Conservation (phyloP, 2,113 vertebrate species). For the Glaucomys volans region DNA sequence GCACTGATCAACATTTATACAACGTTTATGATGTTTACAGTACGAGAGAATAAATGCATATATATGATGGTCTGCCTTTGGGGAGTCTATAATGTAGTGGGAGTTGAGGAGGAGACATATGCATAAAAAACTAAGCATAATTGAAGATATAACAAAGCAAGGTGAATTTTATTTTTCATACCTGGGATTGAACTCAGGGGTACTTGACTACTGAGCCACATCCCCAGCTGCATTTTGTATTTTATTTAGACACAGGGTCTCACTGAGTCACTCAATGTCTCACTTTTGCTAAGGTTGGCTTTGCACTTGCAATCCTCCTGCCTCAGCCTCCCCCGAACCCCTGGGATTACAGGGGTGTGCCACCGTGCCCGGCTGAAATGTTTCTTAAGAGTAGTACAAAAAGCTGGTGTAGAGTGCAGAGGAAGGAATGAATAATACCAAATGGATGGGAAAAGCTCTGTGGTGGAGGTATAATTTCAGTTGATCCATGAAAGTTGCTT, state of each 20-base stretch:
- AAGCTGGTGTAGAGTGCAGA: background rate
- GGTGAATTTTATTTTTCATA: background rate
- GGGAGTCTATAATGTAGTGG: background rate
- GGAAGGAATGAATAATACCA: background rate
- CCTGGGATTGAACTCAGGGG: no score
- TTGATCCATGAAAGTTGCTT: background rate
- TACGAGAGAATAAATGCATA: background rate
- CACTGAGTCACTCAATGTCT: no score
- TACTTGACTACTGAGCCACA: no score
- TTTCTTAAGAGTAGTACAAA: background rate
- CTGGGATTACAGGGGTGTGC: no score
- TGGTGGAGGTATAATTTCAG: background rate
- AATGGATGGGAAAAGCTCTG: background rate
- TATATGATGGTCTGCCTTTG: background rate
- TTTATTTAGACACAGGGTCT: no score
- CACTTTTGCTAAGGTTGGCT: no score
- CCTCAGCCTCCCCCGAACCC: no score
- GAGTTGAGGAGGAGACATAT: background rate
- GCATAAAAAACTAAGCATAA: background rate
- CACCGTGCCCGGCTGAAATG: background rate
- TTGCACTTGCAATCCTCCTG: no score
- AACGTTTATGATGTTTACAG: constrained; percentile 10
- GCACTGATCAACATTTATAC: background rate
- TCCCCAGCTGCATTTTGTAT: no score
- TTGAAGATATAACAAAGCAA: background rate